Evolutionary conservation across 1,140 invertebrate species (phyloP).

Genomic region (Atopsyche davidsoni): DNA sequence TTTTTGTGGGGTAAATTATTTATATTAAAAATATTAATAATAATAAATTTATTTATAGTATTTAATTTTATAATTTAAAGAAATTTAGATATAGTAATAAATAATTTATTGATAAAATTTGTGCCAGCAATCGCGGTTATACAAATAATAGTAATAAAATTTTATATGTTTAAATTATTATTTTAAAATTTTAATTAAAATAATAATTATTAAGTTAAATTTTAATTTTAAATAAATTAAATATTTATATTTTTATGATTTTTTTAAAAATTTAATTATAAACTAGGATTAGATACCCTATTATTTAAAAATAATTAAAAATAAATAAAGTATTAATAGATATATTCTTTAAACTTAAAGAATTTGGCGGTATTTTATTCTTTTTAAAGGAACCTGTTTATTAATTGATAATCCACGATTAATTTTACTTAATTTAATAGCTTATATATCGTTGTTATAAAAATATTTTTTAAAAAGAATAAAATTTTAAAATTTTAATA

Average conservation of each 20-base stretch:
- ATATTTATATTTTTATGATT: conserved; percentile 32
- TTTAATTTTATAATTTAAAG: no score
- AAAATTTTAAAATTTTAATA: conserved; percentile 44
- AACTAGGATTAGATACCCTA: conserved; percentile 63
- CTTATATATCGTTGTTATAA: conserved; percentile 52
- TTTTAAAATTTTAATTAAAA: conserved; percentile 10
- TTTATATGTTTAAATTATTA: neutral
- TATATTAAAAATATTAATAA: conserved; percentile 18
- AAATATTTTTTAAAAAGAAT: conserved; percentile 47
- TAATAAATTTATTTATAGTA: no score
- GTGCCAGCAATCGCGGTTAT: no score
- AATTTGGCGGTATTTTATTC: conserved; percentile 53
- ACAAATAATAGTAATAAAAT: neutral
- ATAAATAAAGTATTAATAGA: conserved; percentile 45
- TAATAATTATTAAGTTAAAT: conserved; percentile 10
- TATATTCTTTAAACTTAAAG: conserved; percentile 49
- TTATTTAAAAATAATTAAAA: conserved; percentile 45
- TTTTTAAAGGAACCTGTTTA: conserved; percentile 53
- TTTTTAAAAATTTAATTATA: conserved; percentile 35
- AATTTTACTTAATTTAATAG: conserved; percentile 48
- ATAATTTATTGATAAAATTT: neutral
- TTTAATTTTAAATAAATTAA: conserved; percentile 13
- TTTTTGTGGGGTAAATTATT: conserved; percentile 14
- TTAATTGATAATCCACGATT: conserved; percentile 53
- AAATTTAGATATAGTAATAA: neutral